Conservation (phyloP, 2,888 invertebrate genomes). For the Conops quadrifasciatus region DNA sequence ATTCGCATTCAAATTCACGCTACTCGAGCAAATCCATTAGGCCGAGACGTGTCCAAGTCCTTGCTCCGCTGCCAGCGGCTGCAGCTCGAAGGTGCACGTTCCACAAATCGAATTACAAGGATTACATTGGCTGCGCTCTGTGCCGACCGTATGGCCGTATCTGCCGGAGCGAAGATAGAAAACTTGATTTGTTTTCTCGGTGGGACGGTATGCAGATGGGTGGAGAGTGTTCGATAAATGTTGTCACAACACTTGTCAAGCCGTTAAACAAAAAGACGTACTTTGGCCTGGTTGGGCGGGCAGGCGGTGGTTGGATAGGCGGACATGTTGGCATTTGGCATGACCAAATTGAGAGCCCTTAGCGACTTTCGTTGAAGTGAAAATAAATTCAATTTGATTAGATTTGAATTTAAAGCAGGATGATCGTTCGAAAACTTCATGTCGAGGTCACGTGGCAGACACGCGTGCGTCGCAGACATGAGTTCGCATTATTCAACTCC, state of each 20-base stretch:
- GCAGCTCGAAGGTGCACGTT: constrained; percentile 40
- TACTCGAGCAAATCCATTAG: constrained; percentile 63
- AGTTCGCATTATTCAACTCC: constrained; percentile 8
- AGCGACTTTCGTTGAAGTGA: constrained; percentile 26
- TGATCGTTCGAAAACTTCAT: constrained; percentile 56
- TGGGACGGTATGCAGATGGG: constrained; percentile 6
- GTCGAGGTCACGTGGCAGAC: constrained; percentile 49
- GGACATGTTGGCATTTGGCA: constrained; percentile 37
- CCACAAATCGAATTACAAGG: constrained; percentile 56
- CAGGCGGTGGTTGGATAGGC: constrained; percentile 29
- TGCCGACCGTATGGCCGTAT: constrained; percentile 13
- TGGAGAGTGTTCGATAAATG: constrained; percentile 51
- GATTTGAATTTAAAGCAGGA: constrained; percentile 63
- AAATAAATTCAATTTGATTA: constrained; percentile 62
- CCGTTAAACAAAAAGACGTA: constrained; percentile 54
- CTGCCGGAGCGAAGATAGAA: neutral
- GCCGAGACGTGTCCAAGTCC: constrained; percentile 59
- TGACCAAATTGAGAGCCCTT: constrained; percentile 42
- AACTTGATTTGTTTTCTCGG: constrained; percentile 29
- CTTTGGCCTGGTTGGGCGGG: constrained; percentile 29
- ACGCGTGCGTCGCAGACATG: constrained; percentile 37
- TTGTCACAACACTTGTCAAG: constrained; percentile 62
- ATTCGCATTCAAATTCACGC: constrained; percentile 62
- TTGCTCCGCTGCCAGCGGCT: constrained; percentile 13
- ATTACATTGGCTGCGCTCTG: neutral